These are phyloP conservation scores for Microvelia longipes DNA, from an alignment of 1,140 invertebrate genomes.

Conservation along the genomic window DNA sequence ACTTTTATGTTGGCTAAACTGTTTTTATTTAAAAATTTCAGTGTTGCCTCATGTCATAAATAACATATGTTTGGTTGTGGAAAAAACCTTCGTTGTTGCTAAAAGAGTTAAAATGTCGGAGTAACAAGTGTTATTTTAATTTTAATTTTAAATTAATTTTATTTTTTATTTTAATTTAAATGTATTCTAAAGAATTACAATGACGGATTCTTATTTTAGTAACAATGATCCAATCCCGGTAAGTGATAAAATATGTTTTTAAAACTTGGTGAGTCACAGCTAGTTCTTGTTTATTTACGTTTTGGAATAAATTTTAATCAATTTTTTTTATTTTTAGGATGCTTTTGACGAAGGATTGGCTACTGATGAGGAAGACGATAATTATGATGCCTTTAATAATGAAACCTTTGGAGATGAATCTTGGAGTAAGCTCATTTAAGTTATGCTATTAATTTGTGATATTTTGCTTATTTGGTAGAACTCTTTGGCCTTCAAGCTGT, in stretches of 20 bases:
- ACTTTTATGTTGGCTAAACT: too few species aligned
- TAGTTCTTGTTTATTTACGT: too few species aligned
- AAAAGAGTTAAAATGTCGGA: neutral
- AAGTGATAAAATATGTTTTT: neutral
- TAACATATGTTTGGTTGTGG: neutral
- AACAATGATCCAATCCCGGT: neutral
- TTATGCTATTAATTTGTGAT: neutral
- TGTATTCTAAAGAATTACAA: neutral
- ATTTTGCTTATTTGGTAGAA: too few species aligned
- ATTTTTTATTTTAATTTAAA: neutral
- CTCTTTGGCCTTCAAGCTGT: too few species aligned
- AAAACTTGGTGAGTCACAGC: neutral
- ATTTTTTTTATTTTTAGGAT: neutral
- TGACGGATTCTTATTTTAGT: neutral
- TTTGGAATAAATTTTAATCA: too few species aligned
- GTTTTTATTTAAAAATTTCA: too few species aligned
- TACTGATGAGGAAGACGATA: constrained; percentile 53
- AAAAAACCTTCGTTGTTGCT: neutral
- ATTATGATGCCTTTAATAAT: constrained; percentile 78
- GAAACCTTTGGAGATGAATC: constrained; percentile 70
- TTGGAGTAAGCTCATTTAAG: constrained; percentile 20
- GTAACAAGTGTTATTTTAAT: neutral
- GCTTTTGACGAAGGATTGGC: neutral
- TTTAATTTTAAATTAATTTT: too few species aligned
- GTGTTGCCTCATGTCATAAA: too few species aligned